phyloP scores from a whole-genome alignment of 2,888 invertebrate genomes.

The Nipponacmea schrenckii region DNA sequence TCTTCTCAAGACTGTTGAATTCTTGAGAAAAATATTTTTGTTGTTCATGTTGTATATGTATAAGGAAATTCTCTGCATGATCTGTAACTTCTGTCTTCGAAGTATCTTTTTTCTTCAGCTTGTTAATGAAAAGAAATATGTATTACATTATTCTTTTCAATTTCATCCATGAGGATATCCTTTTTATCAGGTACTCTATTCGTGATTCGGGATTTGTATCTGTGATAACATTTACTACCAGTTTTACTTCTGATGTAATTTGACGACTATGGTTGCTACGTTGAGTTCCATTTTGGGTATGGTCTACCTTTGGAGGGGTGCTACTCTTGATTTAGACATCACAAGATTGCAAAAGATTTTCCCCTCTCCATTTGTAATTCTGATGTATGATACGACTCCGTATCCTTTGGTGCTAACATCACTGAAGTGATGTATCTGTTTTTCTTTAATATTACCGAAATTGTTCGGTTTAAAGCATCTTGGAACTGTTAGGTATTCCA shows the following conservation, averaged over 20 bases:
- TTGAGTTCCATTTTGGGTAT: constrained; percentile 12
- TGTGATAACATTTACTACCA: background rate
- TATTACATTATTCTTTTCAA: constrained; percentile 6
- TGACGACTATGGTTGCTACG: constrained; percentile 12
- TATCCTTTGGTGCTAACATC: constrained; percentile 2
- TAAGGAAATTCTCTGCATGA: background rate
- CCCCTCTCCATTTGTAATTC: background rate
- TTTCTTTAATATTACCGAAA: background rate
- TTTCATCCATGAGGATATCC: background rate
- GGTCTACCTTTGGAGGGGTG: constrained; percentile 11
- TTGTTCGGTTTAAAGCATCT: background rate
- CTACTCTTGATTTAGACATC: constrained; percentile 12
- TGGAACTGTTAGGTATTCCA: background rate
- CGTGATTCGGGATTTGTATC: background rate
- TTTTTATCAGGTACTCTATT: background rate
- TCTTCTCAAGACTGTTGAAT: too few relatives aligned
- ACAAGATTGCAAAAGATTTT: background rate
- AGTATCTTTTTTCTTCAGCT: too few relatives aligned
- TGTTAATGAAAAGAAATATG: background rate
- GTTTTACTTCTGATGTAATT: constrained; percentile 11
- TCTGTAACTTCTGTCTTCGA: background rate
- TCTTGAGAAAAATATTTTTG: background rate
- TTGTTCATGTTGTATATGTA: constrained; percentile 4
- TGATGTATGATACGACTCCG: constrained; percentile 9
- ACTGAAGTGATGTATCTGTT: constrained; percentile 11